Evolutionary conservation across 1,140 invertebrate species (phyloP).

Genomic region (Maniola jurtina): DNA sequence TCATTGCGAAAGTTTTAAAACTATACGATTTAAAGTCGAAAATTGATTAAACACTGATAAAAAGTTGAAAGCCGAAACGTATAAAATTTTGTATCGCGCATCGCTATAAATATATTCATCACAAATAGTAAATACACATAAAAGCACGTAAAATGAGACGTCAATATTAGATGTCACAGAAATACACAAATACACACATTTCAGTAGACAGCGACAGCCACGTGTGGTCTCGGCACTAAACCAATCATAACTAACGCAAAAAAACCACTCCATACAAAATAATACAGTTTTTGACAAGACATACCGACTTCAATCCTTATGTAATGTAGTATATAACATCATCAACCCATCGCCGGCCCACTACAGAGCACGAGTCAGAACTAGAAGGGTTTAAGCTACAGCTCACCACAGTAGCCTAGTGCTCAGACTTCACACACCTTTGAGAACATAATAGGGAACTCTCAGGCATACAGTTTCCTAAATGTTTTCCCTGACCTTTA

Average conservation of each 20-base stretch:
- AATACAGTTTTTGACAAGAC: background rate
- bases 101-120: constrained; percentile 41
- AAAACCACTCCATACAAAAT: constrained; percentile 20
- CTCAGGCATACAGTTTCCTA: no score
- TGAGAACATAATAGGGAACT: no score
- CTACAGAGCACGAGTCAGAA: no score
- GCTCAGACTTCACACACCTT: no score
- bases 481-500: no score
- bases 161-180: constrained; percentile 48
- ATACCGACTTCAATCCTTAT: background rate
- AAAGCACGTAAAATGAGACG: constrained; percentile 41
- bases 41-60: constrained; percentile 12
- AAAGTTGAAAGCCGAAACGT: background rate
- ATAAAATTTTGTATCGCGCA: constrained; percentile 17
- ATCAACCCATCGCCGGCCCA: no score
- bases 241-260: constrained; percentile 53
- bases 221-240: constrained; percentile 44
- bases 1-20: constrained; percentile 13
- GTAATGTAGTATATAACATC: background rate
- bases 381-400: no score
- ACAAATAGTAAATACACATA: constrained; percentile 37
- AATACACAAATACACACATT: constrained; percentile 46
- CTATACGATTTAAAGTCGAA: background rate
- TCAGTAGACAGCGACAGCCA: constrained; percentile 36
- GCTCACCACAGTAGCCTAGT: no score